Base-by-base conservation (phyloP, 2,113 vertebrate species). In the Amphiprion percula region DNA sequence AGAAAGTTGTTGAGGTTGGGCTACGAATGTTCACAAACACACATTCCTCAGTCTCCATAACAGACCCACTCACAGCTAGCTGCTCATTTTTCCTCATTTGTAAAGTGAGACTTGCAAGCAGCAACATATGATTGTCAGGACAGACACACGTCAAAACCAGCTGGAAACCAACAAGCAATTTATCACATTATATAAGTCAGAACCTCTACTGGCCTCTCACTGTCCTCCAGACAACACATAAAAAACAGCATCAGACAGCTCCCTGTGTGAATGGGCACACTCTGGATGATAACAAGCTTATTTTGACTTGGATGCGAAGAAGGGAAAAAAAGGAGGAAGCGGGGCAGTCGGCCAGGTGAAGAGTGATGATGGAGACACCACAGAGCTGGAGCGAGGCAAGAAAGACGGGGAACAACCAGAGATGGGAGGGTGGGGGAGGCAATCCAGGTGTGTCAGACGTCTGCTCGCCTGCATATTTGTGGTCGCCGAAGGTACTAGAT, bases 401-500 rank as follows among this genome's bases (percentile, higher is more conserved):
- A 58, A 67, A 58, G 44, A 58, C 5, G 2, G 66, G 71, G 53
- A 55, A 30, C 61, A 56, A 37, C 6, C 21, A 23, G 60, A 74
- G 64, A 53, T n/a, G 11, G 11, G 44, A 5, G 76, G 63, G 63
- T 54, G 78, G 73, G 67, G 64, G 68, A 66, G 77, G 77, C 58
- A 64, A 84, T 88, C 88, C 91, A 94, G 93, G 92, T 95, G 94
- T 92, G 86, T 87, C 60, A 64, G 86, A 37, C 17, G 75, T 87
- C 87, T 88, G 80, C 92, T 82, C 68, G 84, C 72, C 88, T 82
- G 82, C 89, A 92, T 92, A 90, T 86, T 92, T 94, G 89, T 37
- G 91, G 89, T 85, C 37, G 26, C 50, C 2, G 23, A 39, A 74
- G 85, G 80, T 75, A 86, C 47, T 69, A 84, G 50, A 73, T 74